Evolutionary conservation across 2,888 invertebrate species (phyloP).

Genomic region (Danaus chrysippus): DNA sequence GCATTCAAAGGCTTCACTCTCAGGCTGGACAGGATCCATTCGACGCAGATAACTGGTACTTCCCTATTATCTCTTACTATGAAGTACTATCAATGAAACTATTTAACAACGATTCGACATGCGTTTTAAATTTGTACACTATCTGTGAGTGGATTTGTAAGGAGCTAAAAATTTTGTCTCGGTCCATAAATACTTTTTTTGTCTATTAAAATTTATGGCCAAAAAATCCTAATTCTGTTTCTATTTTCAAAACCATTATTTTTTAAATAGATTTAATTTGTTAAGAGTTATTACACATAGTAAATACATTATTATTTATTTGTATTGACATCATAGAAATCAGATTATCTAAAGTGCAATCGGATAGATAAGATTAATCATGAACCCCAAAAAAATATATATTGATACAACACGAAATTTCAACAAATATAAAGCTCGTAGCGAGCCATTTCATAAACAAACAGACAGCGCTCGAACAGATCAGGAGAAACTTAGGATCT

Average conservation of each 20-base stretch:
- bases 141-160: not conserved
- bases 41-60: constrained; percentile 50
- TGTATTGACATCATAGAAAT: not conserved
- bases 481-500: constrained; percentile 62
- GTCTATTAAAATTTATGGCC: no score
- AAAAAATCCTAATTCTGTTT: no score
- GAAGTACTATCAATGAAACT: constrained; percentile 35
- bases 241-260: no score
- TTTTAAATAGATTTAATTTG: no score
- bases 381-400: constrained; percentile 25
- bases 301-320: no score
- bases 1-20: constrained; percentile 49
- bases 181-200: not conserved
- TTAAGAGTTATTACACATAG: no score
- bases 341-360: not conserved
- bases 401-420: constrained; percentile 37
- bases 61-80: constrained; percentile 52
- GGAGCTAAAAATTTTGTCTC: not conserved
- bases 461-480: constrained; percentile 63
- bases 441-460: constrained; percentile 45
- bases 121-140: constrained; percentile 20
- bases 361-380: not conserved
- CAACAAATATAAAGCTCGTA: constrained; percentile 38
- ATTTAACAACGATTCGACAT: constrained; percentile 39
- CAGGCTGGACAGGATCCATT: constrained; percentile 35